phyloP scores from a whole-genome alignment of 2,888 invertebrate genomes.

The Lymantria monacha region DNA sequence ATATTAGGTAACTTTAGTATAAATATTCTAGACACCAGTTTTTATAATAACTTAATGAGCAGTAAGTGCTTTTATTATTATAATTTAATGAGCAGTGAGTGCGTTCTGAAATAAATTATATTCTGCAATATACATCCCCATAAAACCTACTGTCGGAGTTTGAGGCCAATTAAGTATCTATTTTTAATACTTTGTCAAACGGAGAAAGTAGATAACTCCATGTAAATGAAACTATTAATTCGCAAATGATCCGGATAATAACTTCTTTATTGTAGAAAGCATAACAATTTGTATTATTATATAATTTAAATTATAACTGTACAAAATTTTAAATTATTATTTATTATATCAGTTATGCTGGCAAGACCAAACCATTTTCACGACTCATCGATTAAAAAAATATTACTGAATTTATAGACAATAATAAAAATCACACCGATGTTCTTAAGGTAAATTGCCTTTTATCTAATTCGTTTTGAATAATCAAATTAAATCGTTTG shows the following conservation, averaged over 20 bases:
- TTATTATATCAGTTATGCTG: neutral
- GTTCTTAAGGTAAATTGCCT: too few relatives aligned
- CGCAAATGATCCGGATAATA: neutral
- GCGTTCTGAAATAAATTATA: too few relatives aligned
- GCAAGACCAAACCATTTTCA: neutral
- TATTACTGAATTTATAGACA: neutral
- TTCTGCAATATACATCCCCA: too few relatives aligned
- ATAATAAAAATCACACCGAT: neutral
- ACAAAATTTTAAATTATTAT: neutral
- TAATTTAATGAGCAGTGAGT: too few relatives aligned
- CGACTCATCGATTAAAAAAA: neutral
- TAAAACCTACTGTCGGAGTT: too few relatives aligned
- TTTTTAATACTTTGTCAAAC: neutral
- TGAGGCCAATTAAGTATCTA: too few relatives aligned
- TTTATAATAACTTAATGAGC: too few relatives aligned
- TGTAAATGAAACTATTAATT: neutral
- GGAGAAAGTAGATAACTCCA: neutral
- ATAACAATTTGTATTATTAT: conserved; percentile 6
- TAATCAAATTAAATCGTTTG: too few relatives aligned
- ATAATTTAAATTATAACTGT: neutral
- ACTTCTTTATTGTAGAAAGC: conserved; percentile 7
- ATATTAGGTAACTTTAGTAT: too few relatives aligned
- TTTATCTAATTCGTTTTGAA: too few relatives aligned
- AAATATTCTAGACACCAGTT: too few relatives aligned
- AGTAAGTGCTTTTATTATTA: too few relatives aligned